Base-by-base conservation (phyloP, 2,888 invertebrate species). In the Sympetrum striolatum region DNA sequence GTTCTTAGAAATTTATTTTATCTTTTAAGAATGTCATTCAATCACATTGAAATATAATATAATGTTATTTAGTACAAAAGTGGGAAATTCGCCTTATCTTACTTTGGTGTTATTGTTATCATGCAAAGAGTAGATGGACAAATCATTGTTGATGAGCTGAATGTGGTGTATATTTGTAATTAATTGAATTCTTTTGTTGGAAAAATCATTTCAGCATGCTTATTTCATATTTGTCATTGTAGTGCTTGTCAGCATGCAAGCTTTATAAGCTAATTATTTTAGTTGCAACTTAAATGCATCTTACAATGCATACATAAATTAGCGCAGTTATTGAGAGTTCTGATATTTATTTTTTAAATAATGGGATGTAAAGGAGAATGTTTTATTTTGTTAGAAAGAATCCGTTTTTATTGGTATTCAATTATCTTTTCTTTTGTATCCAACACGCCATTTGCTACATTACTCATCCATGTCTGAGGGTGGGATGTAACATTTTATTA, bases 171-270 rank as follows among this genome's bases (percentile, higher is more conserved):
- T 39, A 86, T 86, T 86, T 86, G 86, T 86, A 86, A 86, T 86
- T 86, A 86, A 64, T 86, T 86, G 60, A 60, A 60, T 60, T 60
- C 86, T 86, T 86, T n/a, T 37, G 37, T 86, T 86, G 31, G 39
- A 86, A 86, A 64, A 64, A 31, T 86, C 22, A 37, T 60, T 37
- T 60, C 35, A 64, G 86, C 86, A 86, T 86, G 86, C 60, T 86
- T 60, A 86, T 86, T 86, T 60, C 86, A 22, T 60, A 60, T 64
- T 64, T 86, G 22, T 60, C 86, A 86, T 86, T 86, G 86, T 86
- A 86, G 86, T 86, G 86, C 86, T 86, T 60, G 86, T 86, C 86
- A 86, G 86, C 86, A 86, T 86, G 86, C 86, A 86, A 86, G 86
- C 86, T 86, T 86, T 64, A 86, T 53, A 86, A 86, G 86, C 86